A percentile compares a stretch with the other conserved stretches of the same genome.
Evolutionary conservation across 2,888 invertebrate species (phyloP).

Genomic region (Ariolimax columbianus): DNA sequence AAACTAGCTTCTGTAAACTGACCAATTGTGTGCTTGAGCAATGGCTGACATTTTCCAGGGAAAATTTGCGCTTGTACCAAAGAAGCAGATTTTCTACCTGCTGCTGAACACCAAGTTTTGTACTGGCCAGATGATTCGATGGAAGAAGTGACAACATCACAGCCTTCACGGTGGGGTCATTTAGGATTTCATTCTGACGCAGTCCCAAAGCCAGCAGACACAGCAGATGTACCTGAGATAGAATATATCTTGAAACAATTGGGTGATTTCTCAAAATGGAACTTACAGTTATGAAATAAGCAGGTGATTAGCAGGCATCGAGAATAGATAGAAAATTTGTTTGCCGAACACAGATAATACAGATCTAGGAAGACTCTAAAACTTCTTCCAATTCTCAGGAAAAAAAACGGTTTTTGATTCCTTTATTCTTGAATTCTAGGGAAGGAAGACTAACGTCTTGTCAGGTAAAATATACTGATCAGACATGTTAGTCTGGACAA

Average conservation of each 20-base stretch:
- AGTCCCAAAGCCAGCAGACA: conserved; percentile 90
- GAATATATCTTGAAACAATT: background rate
- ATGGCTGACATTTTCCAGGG: conserved; percentile 33
- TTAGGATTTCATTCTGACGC: conserved; percentile 81
- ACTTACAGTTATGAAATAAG: no score
- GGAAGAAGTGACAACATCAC: conserved; percentile 85
- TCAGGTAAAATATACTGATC: no score
- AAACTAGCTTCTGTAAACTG: no score
- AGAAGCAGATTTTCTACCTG: conserved; percentile 33
- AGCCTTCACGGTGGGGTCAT: conserved; percentile 83
- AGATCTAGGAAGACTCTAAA: no score
- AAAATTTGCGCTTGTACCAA: conserved; percentile 46
- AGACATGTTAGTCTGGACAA: no score
- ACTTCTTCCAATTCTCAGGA: no score
- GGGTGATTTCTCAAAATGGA: background rate
- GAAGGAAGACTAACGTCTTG: no score
- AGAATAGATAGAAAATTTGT: no score
- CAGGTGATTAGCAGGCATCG: no score
- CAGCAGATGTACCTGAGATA: conserved; percentile 82
- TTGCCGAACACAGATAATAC: no score
- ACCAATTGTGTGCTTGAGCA: conserved; percentile 33
- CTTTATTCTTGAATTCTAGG: no score
- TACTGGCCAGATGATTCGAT: background rate
- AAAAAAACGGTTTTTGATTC: no score
- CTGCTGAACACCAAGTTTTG: conserved; percentile 7